Conservation (phyloP, 2,797 vertebrate genomes). For the Paguma larvata region DNA sequence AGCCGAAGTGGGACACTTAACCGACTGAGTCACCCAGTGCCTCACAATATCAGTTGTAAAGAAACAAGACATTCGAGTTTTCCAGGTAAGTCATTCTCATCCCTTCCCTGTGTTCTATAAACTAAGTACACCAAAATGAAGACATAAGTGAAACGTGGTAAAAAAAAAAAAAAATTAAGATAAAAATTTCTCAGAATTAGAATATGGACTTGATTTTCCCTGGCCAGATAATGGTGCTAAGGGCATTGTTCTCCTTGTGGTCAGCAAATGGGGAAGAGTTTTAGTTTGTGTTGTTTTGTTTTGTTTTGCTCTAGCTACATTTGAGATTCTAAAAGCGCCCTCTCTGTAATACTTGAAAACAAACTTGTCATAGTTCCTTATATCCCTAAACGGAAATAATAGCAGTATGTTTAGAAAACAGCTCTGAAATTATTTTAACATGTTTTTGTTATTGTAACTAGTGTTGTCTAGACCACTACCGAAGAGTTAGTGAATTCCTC, state of each 20-base stretch:
- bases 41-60: not conserved
- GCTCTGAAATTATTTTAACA: not conserved
- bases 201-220: not conserved
- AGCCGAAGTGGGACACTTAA: no score
- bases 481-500: not conserved
- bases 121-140: not conserved
- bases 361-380: not conserved
- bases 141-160: not conserved
- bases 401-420: not conserved
- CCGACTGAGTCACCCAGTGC: no score
- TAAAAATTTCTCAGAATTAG: conserved; percentile 36
- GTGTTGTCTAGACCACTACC: not conserved
- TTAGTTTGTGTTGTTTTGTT: not conserved
- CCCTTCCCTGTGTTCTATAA: not conserved
- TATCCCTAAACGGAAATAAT: not conserved
- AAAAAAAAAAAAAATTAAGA: not conserved
- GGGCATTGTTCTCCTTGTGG: not conserved
- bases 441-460: not conserved
- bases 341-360: conserved; percentile 13
- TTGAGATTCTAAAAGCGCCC: not conserved
- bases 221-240: not conserved
- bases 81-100: not conserved
- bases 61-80: not conserved
- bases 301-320: not conserved
- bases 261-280: not conserved